Base-by-base conservation (phyloP, 1,140 invertebrate genomes). In the Lepidurus apus region DNA sequence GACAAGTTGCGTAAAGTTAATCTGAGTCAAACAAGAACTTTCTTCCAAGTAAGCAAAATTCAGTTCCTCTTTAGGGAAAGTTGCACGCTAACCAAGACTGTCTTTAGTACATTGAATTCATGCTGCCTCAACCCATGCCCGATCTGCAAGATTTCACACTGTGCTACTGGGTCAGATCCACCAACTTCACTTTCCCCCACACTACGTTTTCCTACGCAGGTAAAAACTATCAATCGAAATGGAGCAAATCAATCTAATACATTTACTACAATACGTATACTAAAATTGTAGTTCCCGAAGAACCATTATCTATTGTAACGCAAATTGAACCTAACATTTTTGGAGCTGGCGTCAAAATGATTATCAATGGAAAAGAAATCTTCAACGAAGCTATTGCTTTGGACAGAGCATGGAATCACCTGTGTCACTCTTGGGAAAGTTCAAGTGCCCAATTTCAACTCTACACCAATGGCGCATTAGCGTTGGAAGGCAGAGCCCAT, bases 401-500 rank as follows among this genome's bases (percentile, higher is more conserved):
- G 24, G 26, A 75, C 42, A 43, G 45, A 17, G 73, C 26, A 6
- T 79, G 78, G 78, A 75, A 79, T 44, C 78, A 79, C 42, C 34
- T 79, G n/a, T 79, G 78, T 24, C 78, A 79, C 44, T 79, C 78
- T 1, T 79, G 78, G 78, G 78, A 79, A 74, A 74, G 78, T 24
- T 34, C 74, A 9, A 75, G 73, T 1, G 73, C 65, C 10, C 65
- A 74, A 45, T 79, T 74, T 26, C 74, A 75, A 24, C 74, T 79
- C 7, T 79, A 79, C 21, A 74, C 34, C 42, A 74, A 79, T 26
- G 78, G 73, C n/a, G 78, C 47, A 13, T 34, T 79, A 24, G 73
- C 47, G 11, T 42, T 74, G 44, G 73, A 79, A 21, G 78, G 78
- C 1, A 34, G 24, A 42, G 78, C 65, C 43, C 26, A 7, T 11